A percentile compares a stretch with the other conserved stretches of the same genome.
Evolutionary conservation across 2,888 invertebrate genomes (phyloP).

Genomic region (Neoaliturus tenellus): DNA sequence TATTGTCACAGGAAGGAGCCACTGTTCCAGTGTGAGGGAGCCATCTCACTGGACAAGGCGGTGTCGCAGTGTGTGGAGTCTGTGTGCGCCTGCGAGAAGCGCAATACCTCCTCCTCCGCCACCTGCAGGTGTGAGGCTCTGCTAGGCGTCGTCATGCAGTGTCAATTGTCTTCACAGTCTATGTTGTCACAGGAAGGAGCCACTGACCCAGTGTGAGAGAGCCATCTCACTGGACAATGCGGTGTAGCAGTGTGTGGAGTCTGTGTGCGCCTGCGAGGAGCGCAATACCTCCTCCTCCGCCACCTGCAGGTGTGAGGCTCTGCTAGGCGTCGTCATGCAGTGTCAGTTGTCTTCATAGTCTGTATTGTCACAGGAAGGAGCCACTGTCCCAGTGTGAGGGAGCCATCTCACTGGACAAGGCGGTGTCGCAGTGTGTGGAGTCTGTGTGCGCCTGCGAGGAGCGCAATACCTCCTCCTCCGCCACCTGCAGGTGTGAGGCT

Average conservation of each 20-base stretch:
- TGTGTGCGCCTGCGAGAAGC: slow-evolving; percentile 83
- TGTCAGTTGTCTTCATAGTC: no score
- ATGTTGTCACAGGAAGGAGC: slow-evolving; percentile 74
- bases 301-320: slow-evolving; percentile 81
- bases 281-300: slow-evolving; percentile 68
- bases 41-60: slow-evolving; percentile 81
- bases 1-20: slow-evolving; percentile 74
- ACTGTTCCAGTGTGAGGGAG: slow-evolving; percentile 79
- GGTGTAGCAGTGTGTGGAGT: slow-evolving; percentile 84
- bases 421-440: slow-evolving; percentile 84
- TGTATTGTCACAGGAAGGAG: slow-evolving; percentile 71
- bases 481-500: slow-evolving; percentile 82
- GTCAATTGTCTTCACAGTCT: no score
- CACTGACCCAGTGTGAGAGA: slow-evolving; percentile 79
- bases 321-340: slow-evolving; percentile 84
- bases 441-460: slow-evolving; percentile 85
- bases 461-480: slow-evolving; percentile 67
- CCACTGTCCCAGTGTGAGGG: slow-evolving; percentile 80
- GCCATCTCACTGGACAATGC: slow-evolving; percentile 82
- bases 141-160: slow-evolving; percentile 83
- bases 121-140: slow-evolving; percentile 83
- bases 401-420: slow-evolving; percentile 80
- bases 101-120: slow-evolving; percentile 68
- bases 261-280: slow-evolving; percentile 83
- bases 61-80: slow-evolving; percentile 84